phyloP scores from a whole-genome alignment of 2,888 invertebrate genomes.

The Chalcosyrphus nemorum region DNA sequence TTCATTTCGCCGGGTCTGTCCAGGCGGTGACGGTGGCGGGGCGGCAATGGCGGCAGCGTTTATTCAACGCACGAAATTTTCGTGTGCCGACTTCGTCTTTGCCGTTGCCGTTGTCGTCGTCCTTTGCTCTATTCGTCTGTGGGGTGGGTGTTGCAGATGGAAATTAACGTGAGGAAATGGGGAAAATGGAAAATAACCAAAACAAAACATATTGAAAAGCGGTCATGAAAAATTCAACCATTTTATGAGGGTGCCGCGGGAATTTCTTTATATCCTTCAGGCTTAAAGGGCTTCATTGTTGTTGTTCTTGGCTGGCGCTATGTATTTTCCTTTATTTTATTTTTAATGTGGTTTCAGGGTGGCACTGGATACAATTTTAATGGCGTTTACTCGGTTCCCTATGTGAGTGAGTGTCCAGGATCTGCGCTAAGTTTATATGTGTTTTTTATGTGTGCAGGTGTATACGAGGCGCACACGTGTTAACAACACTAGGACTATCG shows the following conservation, averaged over 20 bases:
- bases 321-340: conserved; percentile 1
- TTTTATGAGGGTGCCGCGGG: conserved; percentile 69
- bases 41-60: not conserved
- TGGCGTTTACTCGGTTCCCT: conserved; percentile 41
- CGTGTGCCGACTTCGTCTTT: conserved; percentile 23
- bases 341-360: conserved; percentile 38
- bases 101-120: too few relatives aligned
- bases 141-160: conserved; percentile 2
- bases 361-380: conserved; percentile 62
- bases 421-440: not conserved
- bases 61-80: conserved; percentile 49
- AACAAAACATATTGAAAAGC: conserved; percentile 71
- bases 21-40: not conserved
- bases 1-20: conserved; percentile 43
- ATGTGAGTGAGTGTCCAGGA: conserved; percentile 54
- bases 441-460: conserved; percentile 30
- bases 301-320: not conserved
- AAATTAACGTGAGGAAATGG: conserved; percentile 54
- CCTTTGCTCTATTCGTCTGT: conserved; percentile 15
- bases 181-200: conserved; percentile 29
- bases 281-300: conserved; percentile 43
- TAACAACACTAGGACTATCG: conserved; percentile 36
- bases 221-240: conserved; percentile 70
- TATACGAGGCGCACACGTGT: conserved; percentile 22
- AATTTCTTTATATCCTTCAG: conserved; percentile 58